Evolutionary conservation across 2,888 invertebrate genomes (phyloP).

Genomic region (Oegoconia quadripuncta): DNA sequence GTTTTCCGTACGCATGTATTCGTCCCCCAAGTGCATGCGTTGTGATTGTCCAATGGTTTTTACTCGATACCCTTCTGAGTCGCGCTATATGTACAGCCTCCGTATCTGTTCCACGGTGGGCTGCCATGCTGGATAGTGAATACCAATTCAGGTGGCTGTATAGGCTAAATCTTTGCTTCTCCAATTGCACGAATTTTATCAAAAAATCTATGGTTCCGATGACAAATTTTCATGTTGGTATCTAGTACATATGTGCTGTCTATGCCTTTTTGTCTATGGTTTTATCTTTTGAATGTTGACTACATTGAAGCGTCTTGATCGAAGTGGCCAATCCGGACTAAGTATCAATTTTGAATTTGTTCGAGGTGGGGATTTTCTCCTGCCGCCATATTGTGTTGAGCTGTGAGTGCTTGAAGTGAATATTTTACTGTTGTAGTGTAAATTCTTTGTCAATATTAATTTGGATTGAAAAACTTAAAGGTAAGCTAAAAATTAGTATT

Average conservation of each 20-base stretch:
- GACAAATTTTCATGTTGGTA: constrained; percentile 12
- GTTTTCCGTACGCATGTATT: no score
- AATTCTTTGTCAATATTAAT: constrained; percentile 58
- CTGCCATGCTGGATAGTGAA: no score
- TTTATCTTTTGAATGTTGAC: constrained; percentile 36
- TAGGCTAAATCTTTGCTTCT: no score
- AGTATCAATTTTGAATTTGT: constrained; percentile 69
- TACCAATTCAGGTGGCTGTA: no score
- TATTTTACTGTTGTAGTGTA: constrained; percentile 60
- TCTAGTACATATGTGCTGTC: not conserved
- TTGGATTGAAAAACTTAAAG: constrained; percentile 65
- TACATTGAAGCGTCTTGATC: constrained; percentile 60
- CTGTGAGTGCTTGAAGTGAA: constrained; percentile 74
- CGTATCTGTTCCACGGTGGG: no score
- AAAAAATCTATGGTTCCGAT: no score
- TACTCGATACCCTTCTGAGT: no score
- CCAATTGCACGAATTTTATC: no score
- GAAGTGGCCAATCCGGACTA: constrained; percentile 53
- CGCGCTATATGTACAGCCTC: no score
- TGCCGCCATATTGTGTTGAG: constrained; percentile 77
- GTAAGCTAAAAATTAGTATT: constrained; percentile 54
- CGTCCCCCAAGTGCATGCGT: no score
- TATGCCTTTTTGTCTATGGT: constrained; percentile 8
- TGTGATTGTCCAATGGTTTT: no score
- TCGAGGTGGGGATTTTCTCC: constrained; percentile 71